These are phyloP conservation scores for Sebastes trivittatus DNA, from an alignment of 2,797 vertebrate genomes.

Conservation along the genomic window DNA sequence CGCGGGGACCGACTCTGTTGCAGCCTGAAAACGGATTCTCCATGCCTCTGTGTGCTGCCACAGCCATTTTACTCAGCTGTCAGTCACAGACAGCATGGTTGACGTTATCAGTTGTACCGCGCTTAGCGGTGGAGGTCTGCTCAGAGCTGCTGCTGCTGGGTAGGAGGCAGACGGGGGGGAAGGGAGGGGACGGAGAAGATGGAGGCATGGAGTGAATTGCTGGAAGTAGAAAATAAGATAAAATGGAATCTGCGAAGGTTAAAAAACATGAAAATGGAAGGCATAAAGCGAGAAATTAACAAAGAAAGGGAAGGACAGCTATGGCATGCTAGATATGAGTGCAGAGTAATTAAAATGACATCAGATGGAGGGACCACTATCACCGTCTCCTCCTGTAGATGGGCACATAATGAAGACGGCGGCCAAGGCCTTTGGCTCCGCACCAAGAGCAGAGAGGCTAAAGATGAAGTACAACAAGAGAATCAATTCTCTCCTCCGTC, in stretches of 20 bases:
- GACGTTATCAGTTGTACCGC: slow-evolving; percentile 74
- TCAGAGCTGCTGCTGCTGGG: slow-evolving; percentile 56
- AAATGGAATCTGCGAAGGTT: slow-evolving; percentile 15
- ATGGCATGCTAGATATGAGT: slow-evolving; percentile 10
- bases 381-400: slow-evolving; percentile 33
- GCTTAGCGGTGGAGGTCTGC: slow-evolving; percentile 66
- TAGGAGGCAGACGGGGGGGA: slow-evolving; percentile 21
- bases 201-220: slow-evolving; percentile 10
- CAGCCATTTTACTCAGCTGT: slow-evolving; percentile 77
- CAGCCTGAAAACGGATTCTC: slow-evolving; percentile 77
- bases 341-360: slow-evolving; percentile 67
- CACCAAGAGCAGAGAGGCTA: slow-evolving; percentile 63
- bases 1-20: slow-evolving; percentile 57
- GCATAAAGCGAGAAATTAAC: slow-evolving; percentile 2
- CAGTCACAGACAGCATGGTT: slow-evolving; percentile 71
- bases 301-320: slow-evolving; percentile 4
- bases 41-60: slow-evolving; percentile 78
- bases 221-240: background rate
- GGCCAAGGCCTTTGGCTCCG: slow-evolving; percentile 60
- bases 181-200: background rate
- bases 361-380: slow-evolving; percentile 41
- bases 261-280: slow-evolving; percentile 12
- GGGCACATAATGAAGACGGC: slow-evolving; percentile 61
- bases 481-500: slow-evolving; percentile 63
- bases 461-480: slow-evolving; percentile 71